phyloP scores from a whole-genome alignment of 2,888 invertebrate species.

The Spodoptera exigua region DNA sequence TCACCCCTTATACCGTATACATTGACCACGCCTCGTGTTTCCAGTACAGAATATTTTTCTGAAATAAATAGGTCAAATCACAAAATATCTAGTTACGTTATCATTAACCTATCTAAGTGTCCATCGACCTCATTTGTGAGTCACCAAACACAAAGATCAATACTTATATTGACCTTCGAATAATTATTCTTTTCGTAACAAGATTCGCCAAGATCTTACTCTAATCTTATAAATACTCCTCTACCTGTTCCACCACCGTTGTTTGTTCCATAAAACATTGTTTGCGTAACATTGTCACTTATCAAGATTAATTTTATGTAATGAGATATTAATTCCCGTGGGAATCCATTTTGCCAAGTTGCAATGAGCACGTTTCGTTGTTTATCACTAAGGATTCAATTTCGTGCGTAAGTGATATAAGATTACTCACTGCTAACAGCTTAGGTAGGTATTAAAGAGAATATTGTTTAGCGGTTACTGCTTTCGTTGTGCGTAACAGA shows the following conservation, averaged over 20 bases:
- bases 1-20: too few species aligned
- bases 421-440: slow-evolving; percentile 21
- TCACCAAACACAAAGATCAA: too few species aligned
- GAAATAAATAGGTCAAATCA: too few species aligned
- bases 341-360: slow-evolving; percentile 40
- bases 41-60: too few species aligned
- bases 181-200: too few species aligned
- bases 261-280: slow-evolving; percentile 42
- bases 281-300: slow-evolving; percentile 43
- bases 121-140: too few species aligned
- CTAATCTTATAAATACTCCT: too few species aligned
- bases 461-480: slow-evolving; percentile 21
- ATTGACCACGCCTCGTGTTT: too few species aligned
- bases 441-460: slow-evolving; percentile 1
- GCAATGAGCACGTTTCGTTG: slow-evolving; percentile 17
- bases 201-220: too few species aligned
- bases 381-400: slow-evolving; percentile 36
- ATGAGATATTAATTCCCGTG: slow-evolving; percentile 52
- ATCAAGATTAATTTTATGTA: slow-evolving; percentile 52
- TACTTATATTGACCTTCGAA: too few species aligned
- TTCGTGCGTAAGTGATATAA: slow-evolving; percentile 40
- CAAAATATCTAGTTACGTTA: too few species aligned
- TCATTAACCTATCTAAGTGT: too few species aligned
- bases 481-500: slow-evolving; percentile 16
- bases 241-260: slow-evolving; percentile 15